A percentile compares a stretch with the other conserved stretches of the same genome.
These are phyloP conservation scores for Ochropleura leucogaster DNA, from an alignment of 2,888 invertebrate species.

Conservation along the genomic window DNA sequence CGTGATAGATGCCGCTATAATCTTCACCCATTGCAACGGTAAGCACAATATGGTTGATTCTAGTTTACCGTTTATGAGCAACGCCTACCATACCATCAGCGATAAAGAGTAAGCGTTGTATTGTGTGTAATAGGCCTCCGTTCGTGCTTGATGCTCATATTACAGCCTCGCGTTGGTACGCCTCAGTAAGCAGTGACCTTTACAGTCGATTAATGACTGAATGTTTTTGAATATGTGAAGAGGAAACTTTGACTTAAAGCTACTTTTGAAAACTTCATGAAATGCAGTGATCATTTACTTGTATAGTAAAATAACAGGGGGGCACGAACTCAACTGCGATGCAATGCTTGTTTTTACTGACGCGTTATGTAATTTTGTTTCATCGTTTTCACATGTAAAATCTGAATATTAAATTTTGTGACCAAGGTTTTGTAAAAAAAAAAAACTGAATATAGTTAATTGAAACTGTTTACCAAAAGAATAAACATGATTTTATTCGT, in stretches of 20 bases:
- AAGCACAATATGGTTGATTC: not conserved
- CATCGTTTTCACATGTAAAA: no score
- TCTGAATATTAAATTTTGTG: no score
- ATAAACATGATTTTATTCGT: not conserved
- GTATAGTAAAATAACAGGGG: not conserved
- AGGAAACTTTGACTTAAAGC: not conserved
- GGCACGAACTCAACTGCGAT: not conserved
- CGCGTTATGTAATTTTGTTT: no score
- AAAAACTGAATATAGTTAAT: no score
- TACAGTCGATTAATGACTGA: not conserved
- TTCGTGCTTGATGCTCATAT: conserved; percentile 14
- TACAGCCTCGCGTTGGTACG: not conserved
- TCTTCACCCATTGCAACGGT: not conserved
- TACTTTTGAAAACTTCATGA: not conserved
- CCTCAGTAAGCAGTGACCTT: not conserved
- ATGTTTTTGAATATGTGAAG: not conserved
- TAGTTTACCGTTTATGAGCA: not conserved
- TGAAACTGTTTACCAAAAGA: not conserved
- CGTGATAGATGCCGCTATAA: not conserved
- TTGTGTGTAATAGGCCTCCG: not conserved
- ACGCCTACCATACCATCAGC: not conserved
- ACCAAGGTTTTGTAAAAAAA: no score
- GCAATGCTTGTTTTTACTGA: no score
- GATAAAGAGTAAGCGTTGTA: not conserved
- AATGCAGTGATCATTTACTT: not conserved